Evolutionary conservation across 2,797 vertebrate genomes (phyloP), one percentile per base, ranked within the genome.

Genomic region (Diglossa cyanea): DNA sequence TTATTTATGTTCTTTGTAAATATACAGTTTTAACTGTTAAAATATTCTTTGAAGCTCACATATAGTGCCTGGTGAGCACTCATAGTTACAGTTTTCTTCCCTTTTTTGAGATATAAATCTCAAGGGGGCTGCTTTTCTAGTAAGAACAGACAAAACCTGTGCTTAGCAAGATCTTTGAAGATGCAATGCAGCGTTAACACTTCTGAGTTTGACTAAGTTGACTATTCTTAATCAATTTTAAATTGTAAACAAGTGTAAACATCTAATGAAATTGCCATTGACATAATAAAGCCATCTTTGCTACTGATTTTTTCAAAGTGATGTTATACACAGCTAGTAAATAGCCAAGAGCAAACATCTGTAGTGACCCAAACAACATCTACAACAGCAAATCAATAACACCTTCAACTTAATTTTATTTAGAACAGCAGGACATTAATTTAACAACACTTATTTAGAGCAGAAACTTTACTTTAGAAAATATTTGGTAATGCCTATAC

Each of bases 371-470:
- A 86, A 84, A 73, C 14, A 92, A 51, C n/a, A 76, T 70, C 48
- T 92, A 60, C 55, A 95, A 77, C 25, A 94, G 10, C 35, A 92
- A 92, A 91, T 85, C 48, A 74, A 37, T 91, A 89, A 33, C 11
- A 63, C 11, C 2, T 87, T 67, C 48, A 79, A 61, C 85, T 90
- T 71, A 57, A 13, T 88, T 86, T 90, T 79, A 74, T 82, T 92
- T 93, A 63, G 24, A 88, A 71, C 16, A 73, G 26, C 9, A 67
- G n/a, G 60, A 61, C 14, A 57, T 61, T 79, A 1, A 76, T 71
- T 82, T 87, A 87, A 60, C 15, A 89, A 7, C 7, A 63, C 51
- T 66, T 74, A 63, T 61, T 73, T 89, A 85, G 39, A 71, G 10
- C 13, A 74, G 71, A 72, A 86, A 0, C 4, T 86, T 75, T 75